These are phyloP conservation scores for Xestobium rufovillosum DNA, from an alignment of 2,888 invertebrate species.

Conservation along the genomic window DNA sequence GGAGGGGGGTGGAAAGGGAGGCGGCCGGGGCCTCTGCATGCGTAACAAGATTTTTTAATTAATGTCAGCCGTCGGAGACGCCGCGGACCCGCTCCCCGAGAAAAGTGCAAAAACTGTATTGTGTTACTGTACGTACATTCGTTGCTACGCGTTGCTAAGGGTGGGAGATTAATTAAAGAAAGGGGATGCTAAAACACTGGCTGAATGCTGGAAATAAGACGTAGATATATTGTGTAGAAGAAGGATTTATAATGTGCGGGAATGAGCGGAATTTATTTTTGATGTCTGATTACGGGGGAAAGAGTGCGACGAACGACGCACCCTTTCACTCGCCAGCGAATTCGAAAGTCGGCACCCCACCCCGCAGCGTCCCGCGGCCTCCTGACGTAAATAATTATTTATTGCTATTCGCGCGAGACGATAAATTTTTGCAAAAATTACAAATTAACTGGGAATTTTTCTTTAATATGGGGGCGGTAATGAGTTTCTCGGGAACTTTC, in stretches of 20 bases:
- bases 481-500: too few species aligned
- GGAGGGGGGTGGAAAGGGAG: slow-evolving; percentile 12
- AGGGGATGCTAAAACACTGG: slow-evolving; percentile 44
- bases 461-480: too few species aligned
- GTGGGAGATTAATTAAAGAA: slow-evolving; percentile 45
- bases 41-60: slow-evolving; percentile 45
- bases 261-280: slow-evolving; percentile 41
- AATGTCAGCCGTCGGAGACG: slow-evolving; percentile 42
- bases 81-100: slow-evolving; percentile 35
- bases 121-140: slow-evolving; percentile 42
- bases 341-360: too few species aligned
- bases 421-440: too few species aligned
- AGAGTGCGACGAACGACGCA: too few species aligned
- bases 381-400: too few species aligned
- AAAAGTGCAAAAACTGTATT: slow-evolving; percentile 43
- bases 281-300: slow-evolving; percentile 37
- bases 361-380: too few species aligned
- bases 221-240: slow-evolving; percentile 44
- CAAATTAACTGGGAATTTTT: too few species aligned
- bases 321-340: too few species aligned
- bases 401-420: too few species aligned
- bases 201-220: slow-evolving; percentile 42
- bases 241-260: slow-evolving; percentile 44
- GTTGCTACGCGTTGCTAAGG: slow-evolving; percentile 42
- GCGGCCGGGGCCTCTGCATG: slow-evolving; percentile 32